phyloP scores from a whole-genome alignment of 2,888 invertebrate species.

The Plagodis dolabraria region DNA sequence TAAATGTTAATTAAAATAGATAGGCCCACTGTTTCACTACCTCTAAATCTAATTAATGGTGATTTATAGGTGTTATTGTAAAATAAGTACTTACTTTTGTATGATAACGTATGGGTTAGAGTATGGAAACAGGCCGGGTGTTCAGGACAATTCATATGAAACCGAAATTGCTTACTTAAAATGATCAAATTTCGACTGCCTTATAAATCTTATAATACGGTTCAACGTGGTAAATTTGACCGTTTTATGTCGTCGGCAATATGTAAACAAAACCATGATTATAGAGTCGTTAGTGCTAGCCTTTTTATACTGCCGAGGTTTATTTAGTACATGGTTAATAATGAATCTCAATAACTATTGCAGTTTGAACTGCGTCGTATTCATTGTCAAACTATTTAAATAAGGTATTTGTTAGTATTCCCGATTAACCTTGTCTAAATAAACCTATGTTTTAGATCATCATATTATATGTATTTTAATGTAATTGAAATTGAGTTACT shows the following conservation, averaged over 20 bases:
- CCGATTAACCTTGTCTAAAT: constrained; percentile 10
- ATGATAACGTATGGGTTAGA: constrained; percentile 9
- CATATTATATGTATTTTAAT: too few relatives aligned
- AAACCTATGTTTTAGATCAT: background rate
- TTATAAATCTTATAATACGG: background rate
- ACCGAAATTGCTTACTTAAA: background rate
- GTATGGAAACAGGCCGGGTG: constrained; percentile 20
- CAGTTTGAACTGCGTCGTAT: background rate
- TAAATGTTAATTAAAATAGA: constrained; percentile 9
- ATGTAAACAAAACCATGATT: constrained; percentile 10
- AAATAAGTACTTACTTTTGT: constrained; percentile 23
- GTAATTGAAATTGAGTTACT: too few relatives aligned
- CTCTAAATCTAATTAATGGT: constrained; percentile 9
- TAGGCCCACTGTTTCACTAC: constrained; percentile 16
- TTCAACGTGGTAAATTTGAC: constrained; percentile 1
- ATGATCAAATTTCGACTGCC: background rate
- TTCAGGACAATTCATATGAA: background rate
- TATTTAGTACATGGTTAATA: constrained; percentile 6
- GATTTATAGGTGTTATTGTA: constrained; percentile 17
- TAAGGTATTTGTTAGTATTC: background rate
- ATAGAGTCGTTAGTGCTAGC: constrained; percentile 15
- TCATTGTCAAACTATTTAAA: too few relatives aligned
- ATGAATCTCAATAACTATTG: constrained; percentile 7
- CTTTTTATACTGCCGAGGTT: constrained; percentile 25
- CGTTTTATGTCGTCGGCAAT: constrained; percentile 13